Evolutionary conservation across 2,888 invertebrate genomes (phyloP), one percentile per base, ranked within the genome.

Genomic region (Bimastos eiseni): DNA sequence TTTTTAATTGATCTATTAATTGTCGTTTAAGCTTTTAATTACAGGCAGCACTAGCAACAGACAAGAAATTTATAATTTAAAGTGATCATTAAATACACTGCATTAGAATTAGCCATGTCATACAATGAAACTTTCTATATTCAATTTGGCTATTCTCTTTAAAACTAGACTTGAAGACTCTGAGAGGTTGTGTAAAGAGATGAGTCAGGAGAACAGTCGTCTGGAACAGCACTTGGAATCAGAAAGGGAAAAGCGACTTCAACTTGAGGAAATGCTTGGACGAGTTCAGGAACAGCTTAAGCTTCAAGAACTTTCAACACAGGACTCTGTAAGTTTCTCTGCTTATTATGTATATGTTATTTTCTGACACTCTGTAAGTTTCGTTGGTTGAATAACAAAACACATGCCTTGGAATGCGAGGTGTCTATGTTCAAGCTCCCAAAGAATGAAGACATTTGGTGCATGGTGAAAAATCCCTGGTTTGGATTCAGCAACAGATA

Each of bases 291-390:
- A 90, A 38, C 90, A 90, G 86, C 30, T 90, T 15, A 83, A 84
- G 21, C 86, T 90, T 17, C 90, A 90, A 30, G 36, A 90, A 38
- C 90, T 90, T 2, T 90, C 90, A 24, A 37, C 37, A 41, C n/a
- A 83, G 37, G 90, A 90, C 38, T 84, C 83, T 37, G 90, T 90
- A n/a, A 84, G 90, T 84, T 49, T 88, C 37, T 88, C 88, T 88
- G 88, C 38, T 30, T 88, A 30, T 88, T 38, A n/a, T 88, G 3
- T 86, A 36, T 86, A 33, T 30, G 24, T 88, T 33, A 37, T 88
- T 34, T 8, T 2, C 88, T 36, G 34, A 37, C 24, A 30, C 88
- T 38, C 4, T 8, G 1, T 70, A n/a, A 70, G n/a, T 70, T 30
- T 70, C 1, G n/a, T 70, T 70, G 70, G 11, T 8, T n/a, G n/a